These are phyloP conservation scores for Andricus grossulariae DNA, from an alignment of 1,140 invertebrate genomes.

Conservation along the genomic window DNA sequence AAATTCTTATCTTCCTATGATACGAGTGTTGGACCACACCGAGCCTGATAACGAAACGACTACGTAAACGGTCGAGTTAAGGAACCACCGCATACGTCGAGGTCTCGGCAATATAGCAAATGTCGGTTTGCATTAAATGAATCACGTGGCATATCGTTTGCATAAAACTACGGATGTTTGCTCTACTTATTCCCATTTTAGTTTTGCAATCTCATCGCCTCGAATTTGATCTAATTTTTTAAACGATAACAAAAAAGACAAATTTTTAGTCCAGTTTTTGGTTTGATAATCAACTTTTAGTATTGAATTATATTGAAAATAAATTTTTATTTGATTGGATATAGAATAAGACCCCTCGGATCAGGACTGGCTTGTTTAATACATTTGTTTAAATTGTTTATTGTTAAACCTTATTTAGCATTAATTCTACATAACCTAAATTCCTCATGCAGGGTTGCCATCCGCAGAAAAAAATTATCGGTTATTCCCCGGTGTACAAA, in stretches of 20 bases:
- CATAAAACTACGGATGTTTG: conserved; percentile 26
- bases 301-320: too few relatives aligned
- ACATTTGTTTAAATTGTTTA: too few relatives aligned
- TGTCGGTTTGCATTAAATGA: conserved; percentile 26
- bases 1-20: neutral
- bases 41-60: conserved; percentile 20
- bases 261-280: too few relatives aligned
- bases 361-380: too few relatives aligned
- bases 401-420: too few relatives aligned
- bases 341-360: too few relatives aligned
- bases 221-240: neutral
- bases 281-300: too few relatives aligned
- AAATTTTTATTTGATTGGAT: too few relatives aligned
- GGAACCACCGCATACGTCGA: neutral
- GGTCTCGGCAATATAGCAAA: conserved; percentile 3
- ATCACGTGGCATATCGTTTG: conserved; percentile 29
- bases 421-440: too few relatives aligned
- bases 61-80: conserved; percentile 17
- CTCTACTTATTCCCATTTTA: neutral
- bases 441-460: too few relatives aligned
- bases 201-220: neutral
- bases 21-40: conserved; percentile 10
- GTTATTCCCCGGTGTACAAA: too few relatives aligned
- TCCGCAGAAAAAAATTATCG: too few relatives aligned
- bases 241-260: neutral